phyloP scores from a whole-genome alignment of 2,113 vertebrate genomes.

The Axis porcinus region DNA sequence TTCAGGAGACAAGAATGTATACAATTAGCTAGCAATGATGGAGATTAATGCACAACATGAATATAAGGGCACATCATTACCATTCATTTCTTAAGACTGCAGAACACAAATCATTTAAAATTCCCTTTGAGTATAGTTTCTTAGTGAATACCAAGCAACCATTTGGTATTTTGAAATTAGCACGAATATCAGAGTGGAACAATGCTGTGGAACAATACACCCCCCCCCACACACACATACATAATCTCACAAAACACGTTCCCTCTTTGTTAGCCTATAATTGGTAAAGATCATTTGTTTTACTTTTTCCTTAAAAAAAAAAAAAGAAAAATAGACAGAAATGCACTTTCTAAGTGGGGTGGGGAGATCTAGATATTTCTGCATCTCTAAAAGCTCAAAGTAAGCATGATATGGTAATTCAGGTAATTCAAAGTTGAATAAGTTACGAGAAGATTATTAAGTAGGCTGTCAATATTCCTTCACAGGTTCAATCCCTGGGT shows the following conservation, averaged over 20 bases:
- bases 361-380: background rate
- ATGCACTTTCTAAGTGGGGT: background rate
- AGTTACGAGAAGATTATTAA: background rate
- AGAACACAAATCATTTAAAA: slow-evolving; percentile 34
- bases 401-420: background rate
- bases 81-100: slow-evolving; percentile 14
- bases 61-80: background rate
- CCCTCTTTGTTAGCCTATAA: background rate
- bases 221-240: slow-evolving; percentile 19
- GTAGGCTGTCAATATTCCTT: background rate
- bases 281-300: background rate
- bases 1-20: background rate
- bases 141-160: slow-evolving; percentile 42
- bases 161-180: slow-evolving; percentile 53
- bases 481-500: background rate
- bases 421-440: background rate
- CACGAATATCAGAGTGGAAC: slow-evolving; percentile 47
- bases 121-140: slow-evolving; percentile 35
- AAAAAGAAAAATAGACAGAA: background rate
- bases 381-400: background rate
- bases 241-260: background rate
- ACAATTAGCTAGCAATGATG: background rate
- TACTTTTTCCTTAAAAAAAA: background rate
- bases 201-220: background rate
- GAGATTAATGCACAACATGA: slow-evolving; percentile 47